Base-by-base conservation (phyloP, 2,797 vertebrate genomes). In the Oreonectes daqikongensis region DNA sequence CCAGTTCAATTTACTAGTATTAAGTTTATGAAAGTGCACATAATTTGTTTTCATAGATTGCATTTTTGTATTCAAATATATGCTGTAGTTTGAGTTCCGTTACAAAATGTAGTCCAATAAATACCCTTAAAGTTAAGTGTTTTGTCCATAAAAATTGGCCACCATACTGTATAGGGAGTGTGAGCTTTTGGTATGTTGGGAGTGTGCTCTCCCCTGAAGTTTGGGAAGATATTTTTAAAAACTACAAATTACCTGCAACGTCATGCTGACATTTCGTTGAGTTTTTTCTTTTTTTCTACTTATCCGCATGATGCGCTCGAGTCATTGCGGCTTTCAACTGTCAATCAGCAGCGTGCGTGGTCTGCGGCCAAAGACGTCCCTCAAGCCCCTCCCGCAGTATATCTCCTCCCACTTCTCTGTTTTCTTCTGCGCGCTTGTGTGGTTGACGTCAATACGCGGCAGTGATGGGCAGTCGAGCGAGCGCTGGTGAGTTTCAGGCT, bases 401-500 rank as follows among this genome's bases (percentile, higher is more conserved):
- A 59, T 8, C 79, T 68, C 55, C 89, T 79, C 90, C 89, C 78
- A 40, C 35, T 11, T 7, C 6, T 5, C 7, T 11, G 22, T 72
- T 53, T 50, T 2, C 3, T 9, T n/a, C 0, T 7, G 79, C 30
- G 14, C 1, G 0, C 0, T n/a, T 1, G 14, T 4, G 38, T 0
- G 17, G 0, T 14, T 86, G 81, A 87, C 79, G 88, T 89, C 80
- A 88, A 0, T 8, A 0, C 59, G 24, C 48, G n/a, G 69, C 72
- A 30, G 83, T 40, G 87, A 92, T 92, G 92, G 92, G 91, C 79
- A 86, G 84, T 86, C 84, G 88, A 85, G 84, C 89, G 79, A 92
- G 92, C 84, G 85, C 91, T 90, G 92, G 92, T 93, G 87, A 92
- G 92, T 93, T 86, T 77, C 70, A 81, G 32, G 22, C 82, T 84